Evolutionary conservation across 37 sponge, comb jelly and placozoan genomes (phyloP), one percentile per base, ranked within the genome.

Genomic region (Cliona cf. orientalis): DNA sequence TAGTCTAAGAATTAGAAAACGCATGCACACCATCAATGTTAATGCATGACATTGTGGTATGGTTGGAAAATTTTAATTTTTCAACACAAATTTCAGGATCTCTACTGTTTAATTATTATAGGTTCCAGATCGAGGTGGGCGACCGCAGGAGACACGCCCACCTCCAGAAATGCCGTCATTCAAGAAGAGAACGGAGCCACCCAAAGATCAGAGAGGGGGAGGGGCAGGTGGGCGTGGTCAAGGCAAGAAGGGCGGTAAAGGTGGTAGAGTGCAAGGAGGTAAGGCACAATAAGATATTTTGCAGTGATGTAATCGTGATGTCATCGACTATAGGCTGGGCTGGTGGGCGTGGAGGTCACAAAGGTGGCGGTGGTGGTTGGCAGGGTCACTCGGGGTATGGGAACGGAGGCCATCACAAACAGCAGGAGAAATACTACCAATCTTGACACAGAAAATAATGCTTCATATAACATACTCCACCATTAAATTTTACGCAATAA

Each of bases 141-240:
- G 97, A n/a, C 91, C 94, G 28, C 46, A 53, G 49, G 97, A 96
- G 91, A 94, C 94, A 46, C 72, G 95, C 42, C 95, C 97, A 25
- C 92, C 95, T 57, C 89, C 92, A 9, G 95, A 96, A 53, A 96
- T 96, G 95, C 97, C 97, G 4, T 32, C 84, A 3, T 96, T 94
- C 71, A 91, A 89, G 65, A 74, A 78, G 71, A 68, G 97, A 45
- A 75, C 81, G 1, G 95, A 84, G 17, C 59, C 60, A 28, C 85
- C 78, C 44, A 59, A 78, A 45, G 95, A 85, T 25, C 72, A 80
- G 28, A 71, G 96, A 34, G 82, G 78, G 23, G 49, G 75, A 49
- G 79, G 89, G 2, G 76, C 81, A 57, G 59, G 80, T 42, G 76
- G 80, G 22, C 61, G 82, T 42, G 78, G 86, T 21, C 26, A 69